Evolutionary conservation across 1,140 invertebrate species (phyloP).

Genomic region (Eubasilissa regina): DNA sequence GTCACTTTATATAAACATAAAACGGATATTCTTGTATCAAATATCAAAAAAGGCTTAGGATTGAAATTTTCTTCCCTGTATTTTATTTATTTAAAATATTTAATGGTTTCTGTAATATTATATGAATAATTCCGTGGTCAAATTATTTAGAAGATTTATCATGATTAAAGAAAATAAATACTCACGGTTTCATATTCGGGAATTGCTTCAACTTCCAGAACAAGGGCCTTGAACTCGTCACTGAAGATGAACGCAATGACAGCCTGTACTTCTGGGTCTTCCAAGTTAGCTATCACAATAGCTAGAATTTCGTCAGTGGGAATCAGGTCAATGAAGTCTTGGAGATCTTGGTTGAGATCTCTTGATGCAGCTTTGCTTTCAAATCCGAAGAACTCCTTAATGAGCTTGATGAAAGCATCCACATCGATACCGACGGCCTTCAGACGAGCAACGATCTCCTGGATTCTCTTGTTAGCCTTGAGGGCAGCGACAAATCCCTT

Average conservation of each 20-base stretch:
- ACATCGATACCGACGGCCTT: conserved; percentile 31
- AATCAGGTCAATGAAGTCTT: no score
- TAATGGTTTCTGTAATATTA: no score
- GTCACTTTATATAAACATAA: no score
- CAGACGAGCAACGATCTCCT: conserved; percentile 1
- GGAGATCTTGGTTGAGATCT: background rate
- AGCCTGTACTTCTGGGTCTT: background rate
- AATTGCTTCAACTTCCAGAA: no score
- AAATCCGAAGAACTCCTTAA: conserved; percentile 35
- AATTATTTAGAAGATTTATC: no score
- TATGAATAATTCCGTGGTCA: no score
- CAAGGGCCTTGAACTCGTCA: background rate
- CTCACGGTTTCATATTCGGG: no score
- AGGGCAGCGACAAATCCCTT: conserved; percentile 13
- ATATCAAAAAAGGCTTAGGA: no score
- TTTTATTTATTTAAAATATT: no score
- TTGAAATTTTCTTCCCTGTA: no score
- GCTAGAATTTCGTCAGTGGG: background rate
- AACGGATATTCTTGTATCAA: no score
- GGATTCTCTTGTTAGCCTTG: background rate
- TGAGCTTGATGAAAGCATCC: background rate
- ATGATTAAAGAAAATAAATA: no score
- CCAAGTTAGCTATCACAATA: background rate
- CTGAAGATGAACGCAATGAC: background rate
- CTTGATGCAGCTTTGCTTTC: background rate